Percentiles rank a stretch among this genome's conserved stretches.
phyloP scores from a whole-genome alignment of 2,888 invertebrate genomes.

The Ctenicera cuprea region DNA sequence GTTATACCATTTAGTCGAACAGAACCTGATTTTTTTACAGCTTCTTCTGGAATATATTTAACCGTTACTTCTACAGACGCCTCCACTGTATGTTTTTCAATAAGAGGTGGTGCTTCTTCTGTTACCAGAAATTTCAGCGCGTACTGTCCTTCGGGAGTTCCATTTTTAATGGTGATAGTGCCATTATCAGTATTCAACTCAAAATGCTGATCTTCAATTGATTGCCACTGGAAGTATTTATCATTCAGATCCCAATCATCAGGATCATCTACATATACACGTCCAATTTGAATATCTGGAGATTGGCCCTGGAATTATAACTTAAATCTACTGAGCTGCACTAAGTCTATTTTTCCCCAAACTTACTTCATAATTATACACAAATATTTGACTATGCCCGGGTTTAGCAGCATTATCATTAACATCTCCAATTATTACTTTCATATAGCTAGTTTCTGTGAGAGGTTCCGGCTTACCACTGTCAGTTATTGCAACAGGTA shows the following conservation, averaged over 20 bases:
- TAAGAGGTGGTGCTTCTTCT: slow-evolving; percentile 78
- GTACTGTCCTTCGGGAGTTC: slow-evolving; percentile 86
- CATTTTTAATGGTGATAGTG: slow-evolving; percentile 90
- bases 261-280: slow-evolving; percentile 93
- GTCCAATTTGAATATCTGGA: slow-evolving; percentile 89
- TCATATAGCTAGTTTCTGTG: slow-evolving; percentile 89
- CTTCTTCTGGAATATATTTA: slow-evolving; percentile 92
- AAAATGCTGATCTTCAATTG: slow-evolving; percentile 78
- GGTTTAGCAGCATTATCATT: slow-evolving; percentile 95
- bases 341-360: background rate
- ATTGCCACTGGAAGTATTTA: slow-evolving; percentile 88
- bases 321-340: slow-evolving; percentile 12
- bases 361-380: slow-evolving; percentile 92
- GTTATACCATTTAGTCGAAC: slow-evolving; percentile 88
- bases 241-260: slow-evolving; percentile 98
- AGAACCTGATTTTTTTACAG: slow-evolving; percentile 94
- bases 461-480: slow-evolving; percentile 80
- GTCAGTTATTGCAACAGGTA: slow-evolving; percentile 94
- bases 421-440: slow-evolving; percentile 93
- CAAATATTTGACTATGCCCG: slow-evolving; percentile 92
- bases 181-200: slow-evolving; percentile 85
- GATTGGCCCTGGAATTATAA: slow-evolving; percentile 78
- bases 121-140: slow-evolving; percentile 83
- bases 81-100: slow-evolving; percentile 81
- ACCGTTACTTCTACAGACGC: slow-evolving; percentile 92